Conservation (phyloP, 2,113 vertebrate genomes). For the Tragelaphus imberbis region DNA sequence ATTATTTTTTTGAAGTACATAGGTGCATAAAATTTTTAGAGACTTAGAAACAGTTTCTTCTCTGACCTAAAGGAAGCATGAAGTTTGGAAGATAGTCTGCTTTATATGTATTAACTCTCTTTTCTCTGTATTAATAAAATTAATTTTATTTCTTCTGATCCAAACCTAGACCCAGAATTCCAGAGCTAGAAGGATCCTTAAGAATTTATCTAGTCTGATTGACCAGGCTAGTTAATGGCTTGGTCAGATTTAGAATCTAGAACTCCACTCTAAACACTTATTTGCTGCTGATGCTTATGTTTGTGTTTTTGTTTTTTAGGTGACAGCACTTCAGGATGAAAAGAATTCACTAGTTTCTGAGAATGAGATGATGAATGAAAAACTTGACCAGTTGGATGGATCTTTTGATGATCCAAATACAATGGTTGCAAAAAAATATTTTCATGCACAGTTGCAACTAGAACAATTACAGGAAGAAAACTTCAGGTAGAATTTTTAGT, state of each 20-base stretch:
- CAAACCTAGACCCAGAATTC: not conserved
- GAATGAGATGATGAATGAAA: constrained; percentile 94
- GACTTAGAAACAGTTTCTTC: not conserved
- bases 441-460: constrained; percentile 90
- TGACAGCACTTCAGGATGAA: constrained; percentile 94
- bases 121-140: not conserved
- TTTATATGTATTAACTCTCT: not conserved
- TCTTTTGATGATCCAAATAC: constrained; percentile 92
- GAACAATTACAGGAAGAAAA: constrained; percentile 96
- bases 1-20: not conserved
- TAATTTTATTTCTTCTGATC: constrained; percentile 10
- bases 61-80: not conserved
- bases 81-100: not conserved
- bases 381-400: constrained; percentile 91
- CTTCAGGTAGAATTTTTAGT: constrained; percentile 85
- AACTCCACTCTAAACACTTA: not conserved
- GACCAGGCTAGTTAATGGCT: not conserved
- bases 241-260: not conserved
- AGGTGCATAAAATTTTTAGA: not conserved
- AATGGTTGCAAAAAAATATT: constrained; percentile 90
- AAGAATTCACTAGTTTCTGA: constrained; percentile 93
- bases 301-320: constrained; percentile 80
- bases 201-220: not conserved
- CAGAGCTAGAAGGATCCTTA: not conserved
- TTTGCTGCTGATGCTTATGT: constrained; percentile 3